Percentiles rank a stretch among this genome's conserved stretches.
phyloP scores from a whole-genome alignment of 1,140 invertebrate species.

The Venustaconcha ellipsiformis region DNA sequence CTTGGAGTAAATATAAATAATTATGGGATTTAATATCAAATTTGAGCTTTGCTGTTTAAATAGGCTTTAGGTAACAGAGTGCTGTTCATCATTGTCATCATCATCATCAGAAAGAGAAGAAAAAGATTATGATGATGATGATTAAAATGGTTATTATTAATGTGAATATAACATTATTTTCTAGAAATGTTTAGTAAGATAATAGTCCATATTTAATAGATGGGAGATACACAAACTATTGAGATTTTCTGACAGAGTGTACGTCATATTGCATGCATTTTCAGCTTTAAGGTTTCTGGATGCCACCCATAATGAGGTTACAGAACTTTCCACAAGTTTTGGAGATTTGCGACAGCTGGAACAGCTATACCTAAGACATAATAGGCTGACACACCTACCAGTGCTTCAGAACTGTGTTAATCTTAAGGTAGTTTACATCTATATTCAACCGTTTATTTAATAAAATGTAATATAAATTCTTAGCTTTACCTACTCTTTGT shows the following conservation, averaged over 20 bases:
- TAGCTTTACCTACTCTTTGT: background rate
- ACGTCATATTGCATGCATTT: background rate
- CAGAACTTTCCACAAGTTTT: conserved; percentile 78
- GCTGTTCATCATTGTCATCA: no score
- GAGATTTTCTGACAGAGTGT: background rate
- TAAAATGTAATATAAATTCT: background rate
- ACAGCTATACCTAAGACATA: conserved; percentile 83
- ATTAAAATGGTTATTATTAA: no score
- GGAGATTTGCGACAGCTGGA: conserved; percentile 85
- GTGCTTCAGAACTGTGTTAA: conserved; percentile 60
- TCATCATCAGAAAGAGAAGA: no score
- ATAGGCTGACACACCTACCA: conserved; percentile 74
- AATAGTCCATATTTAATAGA: no score
- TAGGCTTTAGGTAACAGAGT: no score
- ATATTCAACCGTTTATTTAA: background rate
- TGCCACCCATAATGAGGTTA: conserved; percentile 82
- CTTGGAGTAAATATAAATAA: no score
- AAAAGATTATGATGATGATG: no score
- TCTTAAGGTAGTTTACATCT: background rate
- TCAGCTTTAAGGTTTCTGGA: conserved; percentile 79
- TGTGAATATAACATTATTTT: no score
- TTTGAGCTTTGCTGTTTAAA: no score
- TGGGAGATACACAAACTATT: no score
- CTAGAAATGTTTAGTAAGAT: no score
- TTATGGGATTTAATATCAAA: no score